Base-by-base conservation (phyloP, 30 jellyfish, hydroid and myxozoan species). In the Turritopsis rubra region DNA sequence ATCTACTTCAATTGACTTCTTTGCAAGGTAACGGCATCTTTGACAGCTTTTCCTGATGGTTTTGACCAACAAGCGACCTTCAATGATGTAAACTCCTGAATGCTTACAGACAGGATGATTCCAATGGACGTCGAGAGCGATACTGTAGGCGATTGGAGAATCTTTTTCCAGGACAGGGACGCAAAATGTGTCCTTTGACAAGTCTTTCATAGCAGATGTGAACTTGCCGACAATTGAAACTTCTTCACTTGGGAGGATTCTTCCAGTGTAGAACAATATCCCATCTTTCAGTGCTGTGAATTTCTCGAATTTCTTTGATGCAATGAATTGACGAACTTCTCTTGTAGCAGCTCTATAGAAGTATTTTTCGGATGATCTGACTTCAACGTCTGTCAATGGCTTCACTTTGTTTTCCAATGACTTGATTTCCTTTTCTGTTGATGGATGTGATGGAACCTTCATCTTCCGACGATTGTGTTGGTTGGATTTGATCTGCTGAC, bases 161-260 rank as follows among this genome's bases (percentile, higher is more conserved):
- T 73, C 24, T 16, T 53, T 73, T 5, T 73, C 81, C 31, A 73
- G 19, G 65, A 73, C 52, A 16, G 81, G 81, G 23, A 73, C 81
- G 23, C 81, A 73, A 16, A 73, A 73, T 1, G 81, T 4, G 21
- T n/a, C 52, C 7, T 5, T 4, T 8, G 52, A 8, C 52, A 73
- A 26, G 16, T 73, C 81, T 73, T 16, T 73, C 52, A 73, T 73
- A 1, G 52, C 52, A 1, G 5, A 1, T 1, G 81, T 73, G 52
- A 19, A 73, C 9, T 26, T 73, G 1, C 81, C 81, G 4, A 73
- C 81, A 53, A 73, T 73, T 8, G 81, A 19, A 8, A 73, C 81
- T 20, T n/a, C 16, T 1, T 73, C 81, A 16, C 9, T 1, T 17
- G 31, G 52, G 52, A 73, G 81, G 16, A 73, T 73, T 73, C 81